Percentiles rank a stretch among this genome's conserved stretches.
Conservation (phyloP, 1,140 invertebrate species). For the Ylistrum balloti region DNA sequence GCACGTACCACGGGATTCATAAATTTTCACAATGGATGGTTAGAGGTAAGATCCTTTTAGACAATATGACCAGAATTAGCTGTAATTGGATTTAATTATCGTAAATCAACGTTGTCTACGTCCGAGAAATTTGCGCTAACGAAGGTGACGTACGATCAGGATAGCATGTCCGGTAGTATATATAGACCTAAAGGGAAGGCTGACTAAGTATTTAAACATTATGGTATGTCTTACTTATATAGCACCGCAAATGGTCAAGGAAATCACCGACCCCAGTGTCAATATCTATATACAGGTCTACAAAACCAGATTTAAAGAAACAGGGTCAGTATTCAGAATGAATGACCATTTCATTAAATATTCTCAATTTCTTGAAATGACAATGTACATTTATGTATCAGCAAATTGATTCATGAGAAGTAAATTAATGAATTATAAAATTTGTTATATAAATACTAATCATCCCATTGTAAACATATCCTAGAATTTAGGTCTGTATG, state of each 20-base stretch:
- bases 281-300: background rate
- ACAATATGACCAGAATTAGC: background rate
- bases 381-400: no score
- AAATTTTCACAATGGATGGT: background rate
- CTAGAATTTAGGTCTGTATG: no score
- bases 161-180: background rate
- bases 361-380: no score
- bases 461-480: no score
- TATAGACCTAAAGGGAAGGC: background rate
- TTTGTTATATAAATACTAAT: no score
- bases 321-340: no score
- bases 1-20: background rate
- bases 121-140: background rate
- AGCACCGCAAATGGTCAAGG: background rate
- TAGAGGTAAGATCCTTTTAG: background rate
- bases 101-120: background rate
- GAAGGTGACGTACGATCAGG: background rate
- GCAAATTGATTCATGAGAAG: no score
- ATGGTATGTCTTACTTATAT: background rate
- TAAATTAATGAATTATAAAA: no score
- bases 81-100: conserved; percentile 12
- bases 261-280: background rate
- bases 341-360: no score
- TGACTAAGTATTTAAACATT: background rate
- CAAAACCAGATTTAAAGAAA: no score